Evolutionary conservation across 1,140 invertebrate species (phyloP), one percentile per base, ranked within the genome.

Genomic region (Ectropis grisescens): DNA sequence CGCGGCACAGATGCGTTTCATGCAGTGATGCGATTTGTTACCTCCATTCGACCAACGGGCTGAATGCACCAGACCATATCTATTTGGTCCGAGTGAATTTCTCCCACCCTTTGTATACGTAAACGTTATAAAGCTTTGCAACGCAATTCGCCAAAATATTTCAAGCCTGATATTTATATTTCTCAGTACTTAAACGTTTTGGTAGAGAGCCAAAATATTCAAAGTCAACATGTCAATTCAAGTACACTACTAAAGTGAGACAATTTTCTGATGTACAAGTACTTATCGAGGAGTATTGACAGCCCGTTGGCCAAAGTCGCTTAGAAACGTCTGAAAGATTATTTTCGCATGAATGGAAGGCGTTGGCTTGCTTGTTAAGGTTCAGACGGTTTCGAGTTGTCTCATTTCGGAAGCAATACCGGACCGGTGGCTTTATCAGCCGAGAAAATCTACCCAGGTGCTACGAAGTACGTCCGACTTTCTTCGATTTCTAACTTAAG

Each of bases 381-480:
- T n/a, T n/a, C 42, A 42, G 39, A 47, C 4, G 29, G 33, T 27
- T 35, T 43, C 35, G 22, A 45, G 55, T 66, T 67, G 66, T 65
- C 58, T 56, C 57, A 57, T 57, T 46, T 47, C 41, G 42, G 49
- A 42, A 45, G 45, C 51, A 40, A 48, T 26, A 10, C 35, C 45
- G 33, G 43, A 50, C 51, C 49, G 54, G 44, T 38, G 29, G 47
- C 45, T 50, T 59, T 68, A 74, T 74, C 59, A 69, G 57, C 54
- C 39, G 44, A 61, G 51, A 61, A 49, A 67, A 70, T 74, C 58
- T 57, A 52, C 61, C 54, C 68, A 79, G 74, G 70, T 79, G 74
- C 65, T 54, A 38, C 49, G 59, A 64, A 66, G n/a, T n/a, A 58
- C 55, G 65, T 68, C 48, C 55, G 60, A 68, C 58, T 72, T 67